A percentile compares a stretch with the other conserved stretches of the same genome.
These are phyloP conservation scores for Hyposmocoma kahamanoa DNA, from an alignment of 1,140 invertebrate species.

Conservation along the genomic window DNA sequence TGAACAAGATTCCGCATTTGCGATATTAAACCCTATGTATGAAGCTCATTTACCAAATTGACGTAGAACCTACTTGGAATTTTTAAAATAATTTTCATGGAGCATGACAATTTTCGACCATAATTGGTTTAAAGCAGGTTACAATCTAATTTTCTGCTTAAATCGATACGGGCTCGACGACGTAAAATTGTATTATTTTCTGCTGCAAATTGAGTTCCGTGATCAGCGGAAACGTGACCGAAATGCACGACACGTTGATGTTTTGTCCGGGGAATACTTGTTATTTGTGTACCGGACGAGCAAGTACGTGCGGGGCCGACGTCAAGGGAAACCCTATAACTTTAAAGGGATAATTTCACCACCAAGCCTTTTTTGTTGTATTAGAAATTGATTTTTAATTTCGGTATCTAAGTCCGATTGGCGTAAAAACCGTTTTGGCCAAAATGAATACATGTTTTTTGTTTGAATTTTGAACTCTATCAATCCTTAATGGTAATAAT, in stretches of 20 bases:
- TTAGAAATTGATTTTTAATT: too few species aligned
- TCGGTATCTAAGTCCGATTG: too few species aligned
- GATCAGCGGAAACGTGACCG: slow-evolving; percentile 30
- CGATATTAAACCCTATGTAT: neutral
- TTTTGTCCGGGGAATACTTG: slow-evolving; percentile 6
- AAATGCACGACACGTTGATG: slow-evolving; percentile 19
- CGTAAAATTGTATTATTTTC: slow-evolving; percentile 40
- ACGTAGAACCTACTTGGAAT: neutral
- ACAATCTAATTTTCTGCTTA: slow-evolving; percentile 36
- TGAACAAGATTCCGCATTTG: neutral
- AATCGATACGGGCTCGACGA: slow-evolving; percentile 31
- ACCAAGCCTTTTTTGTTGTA: too few species aligned
- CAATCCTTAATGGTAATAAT: too few species aligned
- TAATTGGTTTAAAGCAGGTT: slow-evolving; percentile 35
- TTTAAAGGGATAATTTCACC: too few species aligned
- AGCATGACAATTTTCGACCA: slow-evolving; percentile 4
- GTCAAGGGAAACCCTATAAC: neutral
- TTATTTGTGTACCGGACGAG: neutral
- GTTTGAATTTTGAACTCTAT: too few species aligned
- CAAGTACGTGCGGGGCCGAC: neutral
- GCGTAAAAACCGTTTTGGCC: too few species aligned
- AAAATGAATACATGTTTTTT: too few species aligned
- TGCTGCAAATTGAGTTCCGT: slow-evolving; percentile 30
- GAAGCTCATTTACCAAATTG: neutral
- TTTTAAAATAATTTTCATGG: slow-evolving; percentile 7